Evolutionary conservation across 1,140 invertebrate species (phyloP).

Genomic region (Listronotus bonariensis): DNA sequence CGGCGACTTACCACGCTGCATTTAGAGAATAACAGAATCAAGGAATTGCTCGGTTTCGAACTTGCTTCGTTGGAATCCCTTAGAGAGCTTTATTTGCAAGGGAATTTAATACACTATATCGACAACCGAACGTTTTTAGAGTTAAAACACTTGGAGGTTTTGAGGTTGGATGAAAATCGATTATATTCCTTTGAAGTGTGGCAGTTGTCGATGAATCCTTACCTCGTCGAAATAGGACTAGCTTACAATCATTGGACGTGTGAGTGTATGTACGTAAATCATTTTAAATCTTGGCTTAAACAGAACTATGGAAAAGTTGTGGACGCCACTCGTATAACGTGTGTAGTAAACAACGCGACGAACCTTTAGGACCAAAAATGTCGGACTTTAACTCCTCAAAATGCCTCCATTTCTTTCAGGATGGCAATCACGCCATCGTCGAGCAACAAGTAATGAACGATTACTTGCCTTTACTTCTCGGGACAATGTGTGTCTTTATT

Average conservation of each 20-base stretch:
- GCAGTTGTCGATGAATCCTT: conserved; percentile 75
- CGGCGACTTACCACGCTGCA: conserved; percentile 77
- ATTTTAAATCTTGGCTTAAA: conserved; percentile 77
- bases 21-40: conserved; percentile 83
- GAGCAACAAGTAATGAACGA: conserved; percentile 79
- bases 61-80: conserved; percentile 80
- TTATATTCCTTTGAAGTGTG: conserved; percentile 78
- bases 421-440: conserved; percentile 67
- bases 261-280: conserved; percentile 80
- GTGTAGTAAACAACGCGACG: conserved; percentile 70
- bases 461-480: conserved; percentile 75
- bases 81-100: conserved; percentile 84
- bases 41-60: conserved; percentile 80
- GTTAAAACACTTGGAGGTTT: conserved; percentile 78
- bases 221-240: conserved; percentile 77
- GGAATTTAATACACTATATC: conserved; percentile 82
- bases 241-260: conserved; percentile 90
- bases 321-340: conserved; percentile 70
- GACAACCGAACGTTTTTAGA: conserved; percentile 83
- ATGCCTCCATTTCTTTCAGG: conserved; percentile 67
- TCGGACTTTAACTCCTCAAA: conserved; percentile 71
- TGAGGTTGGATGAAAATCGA: conserved; percentile 83
- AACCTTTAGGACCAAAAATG: conserved; percentile 63
- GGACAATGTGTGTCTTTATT: conserved; percentile 74
- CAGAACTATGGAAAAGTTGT: conserved; percentile 74